Evolutionary conservation across 2,888 invertebrate species (phyloP), one percentile per base, ranked within the genome.

Genomic region (Lasius fuliginosus): DNA sequence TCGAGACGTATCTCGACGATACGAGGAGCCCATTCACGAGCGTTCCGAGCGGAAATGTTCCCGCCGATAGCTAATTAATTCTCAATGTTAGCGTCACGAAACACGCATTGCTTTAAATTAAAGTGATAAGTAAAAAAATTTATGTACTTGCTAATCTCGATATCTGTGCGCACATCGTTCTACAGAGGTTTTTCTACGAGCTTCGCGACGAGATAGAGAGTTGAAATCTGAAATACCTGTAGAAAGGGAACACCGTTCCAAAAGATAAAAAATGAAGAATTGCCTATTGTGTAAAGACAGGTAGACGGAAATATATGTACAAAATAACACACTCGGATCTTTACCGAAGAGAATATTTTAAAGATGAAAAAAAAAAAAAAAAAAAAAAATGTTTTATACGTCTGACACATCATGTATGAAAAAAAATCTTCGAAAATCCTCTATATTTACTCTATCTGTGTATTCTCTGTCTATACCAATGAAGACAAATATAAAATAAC

Each of bases 11-110:
- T 15, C 33, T 23, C 9, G 6, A 62, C 33, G 30, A 49, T n/a
- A 53, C 15, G 53, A 49, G 12, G 18, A 60, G 12, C 9, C 6
- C 40, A 30, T 68, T 74, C 33, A 23, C 58, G 40, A 18, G 58
- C 3, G 12, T 68, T 9, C 30, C 30, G 56, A 69, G 23, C 23
- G 33, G 23, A 71, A 60, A 71, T 23, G 33, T 69, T 1, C 40
- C 58, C 33, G 23, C 18, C 58, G 23, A 79, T 71, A 33, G 42
- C 42, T 42, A 60, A 81, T 81, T 71, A 81, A 81, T 18, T 81
- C 36, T 5, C 56, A 56, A n/a, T 53, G 77, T 68, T 49, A 9
- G 68, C 36, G 27, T 67, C 68, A 18, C 27, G 56, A 36, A 15
- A 77, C 69, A 40, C n/a, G 23, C 40, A 9, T 56, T 40, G 27